Conservation (phyloP, 2,797 vertebrate genomes). For the Periophthalmus magnuspinnatus region DNA sequence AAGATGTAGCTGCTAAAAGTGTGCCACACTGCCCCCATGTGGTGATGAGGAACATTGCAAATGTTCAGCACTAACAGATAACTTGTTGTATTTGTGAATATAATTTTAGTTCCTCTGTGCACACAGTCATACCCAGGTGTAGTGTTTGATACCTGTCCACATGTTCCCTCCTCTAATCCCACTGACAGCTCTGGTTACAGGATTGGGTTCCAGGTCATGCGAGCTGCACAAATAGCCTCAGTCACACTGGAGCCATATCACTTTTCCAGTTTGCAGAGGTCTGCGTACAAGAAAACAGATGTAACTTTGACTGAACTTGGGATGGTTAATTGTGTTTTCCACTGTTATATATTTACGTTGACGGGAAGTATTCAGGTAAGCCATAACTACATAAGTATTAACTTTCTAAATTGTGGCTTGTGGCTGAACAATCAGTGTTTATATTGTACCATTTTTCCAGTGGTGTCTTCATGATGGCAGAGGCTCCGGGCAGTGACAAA, state of each 20-base stretch:
- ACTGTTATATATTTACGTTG: constrained; percentile 7
- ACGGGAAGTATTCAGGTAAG: constrained; percentile 26
- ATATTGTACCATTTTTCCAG: background rate
- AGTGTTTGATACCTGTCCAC: constrained; percentile 38
- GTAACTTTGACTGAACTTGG: constrained; percentile 3
- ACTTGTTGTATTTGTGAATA: background rate
- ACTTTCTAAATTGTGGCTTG: background rate
- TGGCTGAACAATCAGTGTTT: background rate
- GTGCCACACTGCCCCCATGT: constrained; percentile 62
- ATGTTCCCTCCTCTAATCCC: constrained; percentile 23
- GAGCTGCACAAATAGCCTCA: constrained; percentile 28
- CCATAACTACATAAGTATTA: background rate
- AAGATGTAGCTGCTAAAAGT: constrained; percentile 30
- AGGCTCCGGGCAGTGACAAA: constrained; percentile 39
- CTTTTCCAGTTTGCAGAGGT: constrained; percentile 29
- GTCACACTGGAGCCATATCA: constrained; percentile 39
- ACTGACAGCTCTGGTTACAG: constrained; percentile 56
- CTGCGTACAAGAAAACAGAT: constrained; percentile 20
- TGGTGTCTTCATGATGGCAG: constrained; percentile 64
- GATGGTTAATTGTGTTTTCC: background rate
- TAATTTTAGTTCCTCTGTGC: background rate
- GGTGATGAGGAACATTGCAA: constrained; percentile 34
- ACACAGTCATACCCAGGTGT: background rate
- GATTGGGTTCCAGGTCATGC: constrained; percentile 51
- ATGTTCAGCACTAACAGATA: too few relatives aligned